These are phyloP conservation scores for Chloroceryle aenea DNA, from an alignment of 2,113 vertebrate genomes.

Conservation along the genomic window DNA sequence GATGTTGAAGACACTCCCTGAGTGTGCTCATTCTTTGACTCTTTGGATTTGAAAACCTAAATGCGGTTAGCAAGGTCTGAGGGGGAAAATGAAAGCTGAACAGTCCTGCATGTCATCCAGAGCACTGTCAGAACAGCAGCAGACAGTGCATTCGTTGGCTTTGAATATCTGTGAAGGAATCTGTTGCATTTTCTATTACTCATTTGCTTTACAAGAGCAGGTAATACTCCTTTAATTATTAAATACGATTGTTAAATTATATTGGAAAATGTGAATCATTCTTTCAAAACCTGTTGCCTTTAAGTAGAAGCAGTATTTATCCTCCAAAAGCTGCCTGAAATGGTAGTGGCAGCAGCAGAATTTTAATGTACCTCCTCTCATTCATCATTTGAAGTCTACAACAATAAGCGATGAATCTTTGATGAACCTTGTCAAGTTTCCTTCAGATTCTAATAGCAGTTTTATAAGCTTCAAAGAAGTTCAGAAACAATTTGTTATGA, in stretches of 20 bases:
- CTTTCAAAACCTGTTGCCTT: conserved; percentile 23
- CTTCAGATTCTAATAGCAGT: neutral
- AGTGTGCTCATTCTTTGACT: neutral
- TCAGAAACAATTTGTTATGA: neutral
- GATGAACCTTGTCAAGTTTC: conserved; percentile 21
- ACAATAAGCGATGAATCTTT: neutral
- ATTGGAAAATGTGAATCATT: neutral
- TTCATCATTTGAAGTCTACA: conserved; percentile 25
- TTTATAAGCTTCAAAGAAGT: conserved; percentile 2
- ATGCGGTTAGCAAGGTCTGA: neutral
- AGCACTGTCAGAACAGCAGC: neutral
- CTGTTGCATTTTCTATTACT: neutral
- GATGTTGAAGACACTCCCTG: neutral
- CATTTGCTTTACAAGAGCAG: neutral
- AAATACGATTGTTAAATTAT: neutral
- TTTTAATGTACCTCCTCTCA: conserved; percentile 30
- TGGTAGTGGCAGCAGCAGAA: neutral
- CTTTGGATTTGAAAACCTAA: neutral
- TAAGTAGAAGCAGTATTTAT: neutral
- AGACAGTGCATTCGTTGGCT: neutral
- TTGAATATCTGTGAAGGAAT: neutral
- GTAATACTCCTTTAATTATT: neutral
- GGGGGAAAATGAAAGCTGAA: neutral
- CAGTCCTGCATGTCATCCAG: neutral
- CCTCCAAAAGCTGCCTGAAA: conserved; percentile 1